These are phyloP conservation scores for Pandemis corylana DNA, from an alignment of 2,888 invertebrate genomes.

Conservation along the genomic window DNA sequence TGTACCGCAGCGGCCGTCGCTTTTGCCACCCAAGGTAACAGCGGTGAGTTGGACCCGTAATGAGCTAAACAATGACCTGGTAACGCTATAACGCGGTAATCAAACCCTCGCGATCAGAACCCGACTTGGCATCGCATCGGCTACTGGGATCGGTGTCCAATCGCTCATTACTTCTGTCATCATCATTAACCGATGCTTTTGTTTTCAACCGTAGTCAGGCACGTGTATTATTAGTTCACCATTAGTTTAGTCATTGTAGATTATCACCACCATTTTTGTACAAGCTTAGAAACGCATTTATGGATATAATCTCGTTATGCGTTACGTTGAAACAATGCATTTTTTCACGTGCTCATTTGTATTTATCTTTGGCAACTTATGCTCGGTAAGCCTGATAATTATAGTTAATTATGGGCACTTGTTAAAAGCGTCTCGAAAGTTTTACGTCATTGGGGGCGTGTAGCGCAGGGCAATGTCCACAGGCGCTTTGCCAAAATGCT, in stretches of 20 bases:
- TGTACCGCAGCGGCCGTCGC: slow-evolving; percentile 73
- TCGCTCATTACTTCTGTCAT: slow-evolving; percentile 46
- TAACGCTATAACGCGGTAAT: slow-evolving; percentile 26
- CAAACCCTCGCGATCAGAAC: slow-evolving; percentile 19
- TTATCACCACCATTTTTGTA: slow-evolving; percentile 7
- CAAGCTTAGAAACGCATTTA: neutral
- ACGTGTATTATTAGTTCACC: slow-evolving; percentile 33
- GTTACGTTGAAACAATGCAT: neutral
- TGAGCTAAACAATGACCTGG: slow-evolving; percentile 26
- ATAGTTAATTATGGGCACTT: neutral
- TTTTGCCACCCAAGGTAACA: slow-evolving; percentile 65
- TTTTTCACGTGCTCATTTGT: neutral
- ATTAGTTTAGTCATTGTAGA: slow-evolving; percentile 29
- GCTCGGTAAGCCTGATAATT: neutral
- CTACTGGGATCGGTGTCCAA: slow-evolving; percentile 40
- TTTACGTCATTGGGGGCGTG: slow-evolving; percentile 67
- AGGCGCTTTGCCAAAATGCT: slow-evolving; percentile 56
- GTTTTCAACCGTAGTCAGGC: slow-evolving; percentile 28
- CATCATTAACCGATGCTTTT: slow-evolving; percentile 49
- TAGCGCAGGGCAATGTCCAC: slow-evolving; percentile 65
- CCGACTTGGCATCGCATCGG: slow-evolving; percentile 28
- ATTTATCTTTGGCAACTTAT: neutral
- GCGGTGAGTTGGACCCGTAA: slow-evolving; percentile 69
- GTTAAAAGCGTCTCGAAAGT: slow-evolving; percentile 22
- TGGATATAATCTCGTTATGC: neutral